Conservation (phyloP, 2,797 vertebrate species). For the Parauchenoglanis punctatus region DNA sequence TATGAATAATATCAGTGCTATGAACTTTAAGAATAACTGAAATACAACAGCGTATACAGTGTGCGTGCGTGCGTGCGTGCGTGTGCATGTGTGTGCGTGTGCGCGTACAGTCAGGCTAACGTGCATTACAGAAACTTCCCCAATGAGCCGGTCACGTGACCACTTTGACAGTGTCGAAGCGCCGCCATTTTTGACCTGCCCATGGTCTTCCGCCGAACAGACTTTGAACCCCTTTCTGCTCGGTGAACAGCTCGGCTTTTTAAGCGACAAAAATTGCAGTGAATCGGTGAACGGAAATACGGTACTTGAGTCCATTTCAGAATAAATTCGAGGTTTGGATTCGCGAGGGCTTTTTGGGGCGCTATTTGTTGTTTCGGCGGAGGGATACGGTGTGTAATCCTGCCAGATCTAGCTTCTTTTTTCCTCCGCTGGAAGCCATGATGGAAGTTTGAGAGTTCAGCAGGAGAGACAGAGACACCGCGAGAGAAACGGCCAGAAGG, state of each 20-base stretch:
- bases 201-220: constrained; percentile 76
- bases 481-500: constrained; percentile 60
- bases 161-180: constrained; percentile 78
- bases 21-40: background rate
- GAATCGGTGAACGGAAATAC: background rate
- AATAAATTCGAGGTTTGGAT: background rate
- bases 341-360: constrained; percentile 23
- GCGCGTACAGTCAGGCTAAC: constrained; percentile 42
- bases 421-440: constrained; percentile 93
- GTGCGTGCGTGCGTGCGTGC: background rate
- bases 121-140: constrained; percentile 77
- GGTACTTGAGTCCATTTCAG: fast-evolving
- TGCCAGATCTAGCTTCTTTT: constrained; percentile 82
- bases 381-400: constrained; percentile 72
- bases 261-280: background rate
- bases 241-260: background rate
- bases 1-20: background rate
- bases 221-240: background rate
- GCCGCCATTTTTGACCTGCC: constrained; percentile 55
- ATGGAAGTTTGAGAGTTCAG: constrained; percentile 88
- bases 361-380: constrained; percentile 69
- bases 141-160: constrained; percentile 81
- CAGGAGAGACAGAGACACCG: constrained; percentile 54
- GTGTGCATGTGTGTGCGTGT: constrained; percentile 4
- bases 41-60: background rate